These are phyloP conservation scores for Molanna angustata DNA, from an alignment of 2,888 invertebrate genomes.

Conservation along the genomic window DNA sequence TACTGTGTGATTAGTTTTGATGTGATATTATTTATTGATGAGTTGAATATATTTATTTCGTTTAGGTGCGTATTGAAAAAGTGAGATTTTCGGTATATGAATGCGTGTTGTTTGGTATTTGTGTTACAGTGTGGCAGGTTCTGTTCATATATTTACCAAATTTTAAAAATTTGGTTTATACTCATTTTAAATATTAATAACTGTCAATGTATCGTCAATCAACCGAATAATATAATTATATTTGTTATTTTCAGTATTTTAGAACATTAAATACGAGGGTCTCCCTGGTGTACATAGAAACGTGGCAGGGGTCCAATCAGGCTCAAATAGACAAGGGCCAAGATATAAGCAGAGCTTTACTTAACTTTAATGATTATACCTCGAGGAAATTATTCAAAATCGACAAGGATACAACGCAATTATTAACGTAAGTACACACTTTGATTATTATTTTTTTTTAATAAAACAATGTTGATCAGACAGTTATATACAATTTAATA, in stretches of 20 bases:
- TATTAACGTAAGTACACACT: slow-evolving; percentile 82
- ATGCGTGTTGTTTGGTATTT: no score
- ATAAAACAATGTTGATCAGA: no score
- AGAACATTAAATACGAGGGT: slow-evolving; percentile 91
- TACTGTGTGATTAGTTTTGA: no score
- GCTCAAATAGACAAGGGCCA: slow-evolving; percentile 76
- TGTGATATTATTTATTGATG: no score
- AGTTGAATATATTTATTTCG: no score
- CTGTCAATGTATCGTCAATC: neutral
- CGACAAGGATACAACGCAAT: slow-evolving; percentile 87
- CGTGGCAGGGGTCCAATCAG: slow-evolving; percentile 92
- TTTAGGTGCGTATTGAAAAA: no score
- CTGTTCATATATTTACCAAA: neutral
- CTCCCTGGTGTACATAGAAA: slow-evolving; percentile 94
- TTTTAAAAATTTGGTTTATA: neutral
- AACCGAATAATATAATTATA: no score
- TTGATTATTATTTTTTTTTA: no score
- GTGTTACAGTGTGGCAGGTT: neutral
- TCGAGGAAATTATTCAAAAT: slow-evolving; percentile 81
- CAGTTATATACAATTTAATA: no score
- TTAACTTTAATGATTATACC: slow-evolving; percentile 90
- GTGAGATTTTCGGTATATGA: no score
- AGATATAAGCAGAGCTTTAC: slow-evolving; percentile 85
- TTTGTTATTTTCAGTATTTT: slow-evolving; percentile 68
- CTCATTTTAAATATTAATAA: neutral